Conservation (phyloP, 2,113 vertebrate species). For the Ceyx cyanopectus region DNA sequence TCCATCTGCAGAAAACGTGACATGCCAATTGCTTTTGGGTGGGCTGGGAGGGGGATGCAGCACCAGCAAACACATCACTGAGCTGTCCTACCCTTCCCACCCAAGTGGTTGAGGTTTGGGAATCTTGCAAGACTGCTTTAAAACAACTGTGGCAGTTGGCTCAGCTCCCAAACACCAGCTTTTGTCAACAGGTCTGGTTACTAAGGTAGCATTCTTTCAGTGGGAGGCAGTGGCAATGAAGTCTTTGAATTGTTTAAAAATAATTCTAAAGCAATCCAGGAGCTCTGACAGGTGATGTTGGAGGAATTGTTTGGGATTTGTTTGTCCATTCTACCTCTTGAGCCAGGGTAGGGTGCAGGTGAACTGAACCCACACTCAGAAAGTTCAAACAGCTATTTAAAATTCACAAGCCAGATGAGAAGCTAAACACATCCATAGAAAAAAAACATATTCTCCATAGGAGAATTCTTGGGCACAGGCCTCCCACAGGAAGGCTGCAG, state of each 20-base stretch:
- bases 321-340: not conserved
- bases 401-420: not conserved
- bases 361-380: not conserved
- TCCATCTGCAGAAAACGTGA: conserved; percentile 41
- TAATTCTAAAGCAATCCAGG: not conserved
- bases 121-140: not conserved
- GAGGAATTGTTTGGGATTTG: not conserved
- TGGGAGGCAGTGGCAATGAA: not conserved
- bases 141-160: not conserved
- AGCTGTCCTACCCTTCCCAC: not conserved
- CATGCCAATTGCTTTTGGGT: not conserved
- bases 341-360: not conserved
- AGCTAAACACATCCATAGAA: not conserved
- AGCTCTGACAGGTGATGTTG: not conserved
- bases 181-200: not conserved
- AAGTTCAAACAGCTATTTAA: not conserved
- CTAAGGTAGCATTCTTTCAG: not conserved
- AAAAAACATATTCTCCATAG: not conserved
- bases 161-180: not conserved
- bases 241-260: not conserved
- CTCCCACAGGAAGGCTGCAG: not conserved
- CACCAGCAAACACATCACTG: not conserved
- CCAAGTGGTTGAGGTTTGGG: not conserved
- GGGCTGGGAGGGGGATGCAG: not conserved
- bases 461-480: not conserved